Percentiles rank a stretch among this genome's conserved stretches.
Evolutionary conservation across 64 coral and sea anemone genomes (phyloP).

Genomic region (Montipora cactus): DNA sequence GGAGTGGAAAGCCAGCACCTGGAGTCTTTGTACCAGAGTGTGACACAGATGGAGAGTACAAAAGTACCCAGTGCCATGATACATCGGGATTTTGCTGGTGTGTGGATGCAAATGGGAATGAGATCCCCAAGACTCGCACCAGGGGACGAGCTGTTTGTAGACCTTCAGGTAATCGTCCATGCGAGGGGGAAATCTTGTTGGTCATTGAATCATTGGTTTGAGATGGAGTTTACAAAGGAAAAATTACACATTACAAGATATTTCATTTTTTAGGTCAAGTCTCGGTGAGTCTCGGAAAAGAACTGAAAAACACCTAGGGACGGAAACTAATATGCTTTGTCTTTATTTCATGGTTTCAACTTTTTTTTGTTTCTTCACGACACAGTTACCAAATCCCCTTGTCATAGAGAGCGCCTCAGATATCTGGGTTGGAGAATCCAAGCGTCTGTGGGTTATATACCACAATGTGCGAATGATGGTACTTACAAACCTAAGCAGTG

Average conservation of each 20-base stretch:
- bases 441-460: constrained; percentile 4
- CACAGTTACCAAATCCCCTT: constrained; percentile 30
- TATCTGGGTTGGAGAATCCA: constrained; percentile 51
- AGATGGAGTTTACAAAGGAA: too few relatives aligned
- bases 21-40: constrained; percentile 84
- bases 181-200: not conserved
- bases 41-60: constrained; percentile 66
- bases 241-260: not conserved
- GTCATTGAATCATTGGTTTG: too few relatives aligned
- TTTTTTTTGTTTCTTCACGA: not conserved
- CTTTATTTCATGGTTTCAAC: not conserved
- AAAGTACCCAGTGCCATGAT: constrained; percentile 66
- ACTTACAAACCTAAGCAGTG: constrained; percentile 65
- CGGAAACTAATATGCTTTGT: too few relatives aligned
- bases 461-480: constrained; percentile 54
- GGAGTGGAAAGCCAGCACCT: constrained; percentile 25
- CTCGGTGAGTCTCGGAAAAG: too few relatives aligned
- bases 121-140: constrained; percentile 65
- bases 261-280: not conserved
- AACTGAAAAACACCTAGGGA: too few relatives aligned
- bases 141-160: constrained; percentile 70
- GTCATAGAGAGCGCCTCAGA: constrained; percentile 58
- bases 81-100: constrained; percentile 80
- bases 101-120: constrained; percentile 79
- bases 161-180: constrained; percentile 40